Conservation (phyloP, 2,797 vertebrate genomes). For the Eulemur albifrons region DNA sequence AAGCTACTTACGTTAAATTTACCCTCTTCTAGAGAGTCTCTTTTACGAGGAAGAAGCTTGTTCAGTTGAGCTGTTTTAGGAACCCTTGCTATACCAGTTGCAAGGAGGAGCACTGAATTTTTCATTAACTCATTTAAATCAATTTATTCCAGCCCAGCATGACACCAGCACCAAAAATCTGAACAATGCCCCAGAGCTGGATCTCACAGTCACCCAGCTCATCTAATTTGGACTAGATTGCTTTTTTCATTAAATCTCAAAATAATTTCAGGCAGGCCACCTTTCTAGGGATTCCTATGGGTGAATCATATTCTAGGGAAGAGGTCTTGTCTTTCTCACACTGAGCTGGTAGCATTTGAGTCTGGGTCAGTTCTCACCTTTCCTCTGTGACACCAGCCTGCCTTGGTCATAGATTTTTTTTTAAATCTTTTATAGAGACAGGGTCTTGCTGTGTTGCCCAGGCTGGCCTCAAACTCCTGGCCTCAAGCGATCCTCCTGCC, state of each 20-base stretch:
- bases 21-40: not conserved
- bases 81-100: not conserved
- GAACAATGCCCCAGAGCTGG: slow-evolving; percentile 51
- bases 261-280: slow-evolving; percentile 45
- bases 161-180: slow-evolving; percentile 35
- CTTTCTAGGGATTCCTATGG: slow-evolving; percentile 50
- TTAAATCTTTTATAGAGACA: not conserved
- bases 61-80: slow-evolving; percentile 57
- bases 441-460: not conserved
- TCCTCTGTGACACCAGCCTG: not conserved
- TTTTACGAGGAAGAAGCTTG: not conserved
- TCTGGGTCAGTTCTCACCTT: not conserved
- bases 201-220: slow-evolving; percentile 54
- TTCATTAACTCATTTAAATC: slow-evolving; percentile 72
- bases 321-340: not conserved
- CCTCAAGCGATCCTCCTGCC: not conserved
- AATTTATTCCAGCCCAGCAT: slow-evolving; percentile 67
- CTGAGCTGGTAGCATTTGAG: not conserved
- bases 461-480: not conserved
- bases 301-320: slow-evolving; percentile 38
- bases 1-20: not conserved
- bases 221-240: slow-evolving; percentile 74
- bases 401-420: not conserved
- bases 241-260: slow-evolving; percentile 72
- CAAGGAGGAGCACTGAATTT: slow-evolving; percentile 39